Evolutionary conservation across 1,140 invertebrate genomes (phyloP).

Genomic region (Cephus cinctus): DNA sequence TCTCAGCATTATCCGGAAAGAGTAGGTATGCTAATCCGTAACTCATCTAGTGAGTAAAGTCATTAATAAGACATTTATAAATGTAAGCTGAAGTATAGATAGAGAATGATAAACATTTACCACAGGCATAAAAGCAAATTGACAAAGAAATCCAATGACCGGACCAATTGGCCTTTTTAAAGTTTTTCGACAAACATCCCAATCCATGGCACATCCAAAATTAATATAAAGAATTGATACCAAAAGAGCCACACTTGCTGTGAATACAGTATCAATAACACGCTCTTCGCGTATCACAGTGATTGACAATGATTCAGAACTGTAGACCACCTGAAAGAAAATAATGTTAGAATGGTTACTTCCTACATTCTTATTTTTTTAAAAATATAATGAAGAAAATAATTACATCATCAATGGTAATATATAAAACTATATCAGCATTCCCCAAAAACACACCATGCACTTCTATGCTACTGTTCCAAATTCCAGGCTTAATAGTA

Average conservation of each 20-base stretch:
- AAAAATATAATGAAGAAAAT: constrained; percentile 8
- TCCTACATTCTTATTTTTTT: not conserved
- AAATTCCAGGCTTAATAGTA: constrained; percentile 23
- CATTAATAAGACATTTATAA: constrained; percentile 7
- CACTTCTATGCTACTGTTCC: constrained; percentile 54
- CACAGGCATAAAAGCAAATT: constrained; percentile 88
- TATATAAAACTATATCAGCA: constrained; percentile 31
- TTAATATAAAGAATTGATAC: constrained; percentile 88
- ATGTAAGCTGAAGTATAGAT: constrained; percentile 4
- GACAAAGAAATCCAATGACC: constrained; percentile 76
- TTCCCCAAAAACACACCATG: constrained; percentile 66
- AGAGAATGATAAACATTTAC: constrained; percentile 57
- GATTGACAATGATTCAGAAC: constrained; percentile 53
- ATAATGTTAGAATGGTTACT: constrained; percentile 7
- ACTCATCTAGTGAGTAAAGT: constrained; percentile 64
- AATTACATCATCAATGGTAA: constrained; percentile 18
- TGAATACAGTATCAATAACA: constrained; percentile 75
- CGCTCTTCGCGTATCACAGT: constrained; percentile 64
- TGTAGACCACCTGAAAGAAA: constrained; percentile 9
- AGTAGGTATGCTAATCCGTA: constrained; percentile 72
- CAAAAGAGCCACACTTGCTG: constrained; percentile 72
- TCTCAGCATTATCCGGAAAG: constrained; percentile 67
- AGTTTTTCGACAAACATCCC: constrained; percentile 68
- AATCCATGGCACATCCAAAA: constrained; percentile 89
- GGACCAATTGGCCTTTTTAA: constrained; percentile 80